phyloP scores from a whole-genome alignment of 2,797 vertebrate species.

The Choloepus didactylus region DNA sequence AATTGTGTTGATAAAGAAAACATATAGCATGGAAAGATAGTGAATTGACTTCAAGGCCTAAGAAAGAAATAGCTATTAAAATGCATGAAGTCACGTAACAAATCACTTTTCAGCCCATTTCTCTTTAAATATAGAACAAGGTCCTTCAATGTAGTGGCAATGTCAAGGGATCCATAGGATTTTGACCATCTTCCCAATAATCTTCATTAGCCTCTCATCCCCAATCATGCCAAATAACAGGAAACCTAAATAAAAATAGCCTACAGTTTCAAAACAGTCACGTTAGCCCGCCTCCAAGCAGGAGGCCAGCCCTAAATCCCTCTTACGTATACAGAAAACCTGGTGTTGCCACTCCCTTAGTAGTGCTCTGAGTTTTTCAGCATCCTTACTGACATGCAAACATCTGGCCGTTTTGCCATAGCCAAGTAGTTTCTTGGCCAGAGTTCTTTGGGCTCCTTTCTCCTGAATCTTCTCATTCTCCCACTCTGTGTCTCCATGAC shows the following conservation, averaged over 20 bases:
- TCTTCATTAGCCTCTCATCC: background rate
- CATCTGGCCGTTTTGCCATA: background rate
- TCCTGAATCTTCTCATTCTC: background rate
- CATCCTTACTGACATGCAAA: background rate
- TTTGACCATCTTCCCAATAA: background rate
- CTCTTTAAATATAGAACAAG: background rate
- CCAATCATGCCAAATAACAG: background rate
- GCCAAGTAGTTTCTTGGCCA: background rate
- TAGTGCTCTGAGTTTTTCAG: background rate
- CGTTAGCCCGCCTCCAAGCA: background rate
- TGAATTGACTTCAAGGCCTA: background rate
- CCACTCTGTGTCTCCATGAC: background rate
- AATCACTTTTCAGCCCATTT: background rate
- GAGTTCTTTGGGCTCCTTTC: slow-evolving; percentile 7
- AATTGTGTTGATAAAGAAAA: background rate
- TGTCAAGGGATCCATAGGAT: background rate
- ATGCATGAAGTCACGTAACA: background rate
- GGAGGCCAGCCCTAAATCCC: background rate
- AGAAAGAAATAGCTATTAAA: background rate
- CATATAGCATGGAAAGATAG: background rate
- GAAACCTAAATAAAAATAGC: background rate
- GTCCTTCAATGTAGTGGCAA: background rate
- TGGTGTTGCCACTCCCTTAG: background rate
- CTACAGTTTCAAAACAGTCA: background rate
- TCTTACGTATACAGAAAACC: background rate